Percentiles rank a stretch among this genome's conserved stretches.
Evolutionary conservation across 1,140 invertebrate species (phyloP).

Genomic region (Drosophila auraria): DNA sequence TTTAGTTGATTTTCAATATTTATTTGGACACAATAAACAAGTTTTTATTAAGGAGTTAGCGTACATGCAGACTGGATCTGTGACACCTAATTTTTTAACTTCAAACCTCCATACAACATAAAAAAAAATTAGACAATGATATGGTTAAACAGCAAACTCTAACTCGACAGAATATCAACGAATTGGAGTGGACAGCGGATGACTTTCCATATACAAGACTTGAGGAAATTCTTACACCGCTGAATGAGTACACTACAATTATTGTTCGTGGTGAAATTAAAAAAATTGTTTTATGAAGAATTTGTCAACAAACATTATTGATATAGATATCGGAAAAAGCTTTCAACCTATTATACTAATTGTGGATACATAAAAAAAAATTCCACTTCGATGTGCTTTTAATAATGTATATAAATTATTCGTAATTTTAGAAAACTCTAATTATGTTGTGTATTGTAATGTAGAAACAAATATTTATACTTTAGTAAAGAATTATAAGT

Average conservation of each 20-base stretch:
- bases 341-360: neutral
- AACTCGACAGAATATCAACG: neutral
- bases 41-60: too few species aligned
- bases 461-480: neutral
- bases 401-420: neutral
- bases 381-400: neutral
- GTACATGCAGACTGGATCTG: too few species aligned
- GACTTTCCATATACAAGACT: neutral
- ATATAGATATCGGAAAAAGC: neutral
- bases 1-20: too few species aligned
- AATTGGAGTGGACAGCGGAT: neutral
- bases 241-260: neutral
- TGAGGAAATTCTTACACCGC: neutral
- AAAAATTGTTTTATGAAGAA: neutral
- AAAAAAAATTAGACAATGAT: neutral
- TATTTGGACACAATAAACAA: too few species aligned
- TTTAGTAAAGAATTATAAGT: too few species aligned
- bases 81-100: neutral
- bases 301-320: neutral
- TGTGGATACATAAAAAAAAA: neutral
- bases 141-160: neutral
- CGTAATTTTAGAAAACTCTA: neutral
- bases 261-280: slow-evolving; percentile 3
- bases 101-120: neutral
- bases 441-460: slow-evolving; percentile 1